Evolutionary conservation across 2,113 vertebrate genomes (phyloP), one percentile per base, ranked within the genome.

Genomic region (Nematolebias whitei): DNA sequence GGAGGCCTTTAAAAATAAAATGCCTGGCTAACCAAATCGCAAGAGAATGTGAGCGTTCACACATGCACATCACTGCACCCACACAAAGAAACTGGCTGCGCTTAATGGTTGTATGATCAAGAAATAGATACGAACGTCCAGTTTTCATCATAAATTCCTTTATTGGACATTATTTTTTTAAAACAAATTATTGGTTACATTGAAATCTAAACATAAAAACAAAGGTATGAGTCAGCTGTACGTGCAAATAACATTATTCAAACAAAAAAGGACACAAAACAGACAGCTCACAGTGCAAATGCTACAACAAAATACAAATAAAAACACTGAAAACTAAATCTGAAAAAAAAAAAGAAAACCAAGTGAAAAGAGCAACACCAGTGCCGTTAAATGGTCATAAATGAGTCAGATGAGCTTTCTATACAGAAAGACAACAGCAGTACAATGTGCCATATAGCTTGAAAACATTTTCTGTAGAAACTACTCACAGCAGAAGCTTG

Each of bases 61-160:
- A 64, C n/a, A n/a, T n/a, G 13, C 59, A 47, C 19, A 39, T 19
- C 43, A 45, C 43, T 45, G 3, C 14, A 44, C 32, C 32, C 32
- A 35, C 32, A 35, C 32, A 35, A 35, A 35, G 9, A 5, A 5
- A 35, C 9, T 35, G 5, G 1, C 32, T 35, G 32, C 32, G 10
- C 32, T 8, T 9, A 20, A 12, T 22, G n/a, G 45, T n/a, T 44
- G 16, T 53, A 20, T 63, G 9, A 15, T 43, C 15, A 9, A 78
- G 22, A 13, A 29, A 55, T 26, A 56, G 15, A n/a, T n/a, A n/a
- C n/a, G n/a, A 57, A 14, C 2, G 10, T 23, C 73, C 22, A 18
- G 14, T 68, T 89, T 86, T 29, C 74, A 84, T 81, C 76, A 83
- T 78, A 88, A 87, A 90, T 72, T 47, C 38, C 56, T 93, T 93